Conservation (phyloP, 2,797 vertebrate species). For the Gorsachius magnificus region DNA sequence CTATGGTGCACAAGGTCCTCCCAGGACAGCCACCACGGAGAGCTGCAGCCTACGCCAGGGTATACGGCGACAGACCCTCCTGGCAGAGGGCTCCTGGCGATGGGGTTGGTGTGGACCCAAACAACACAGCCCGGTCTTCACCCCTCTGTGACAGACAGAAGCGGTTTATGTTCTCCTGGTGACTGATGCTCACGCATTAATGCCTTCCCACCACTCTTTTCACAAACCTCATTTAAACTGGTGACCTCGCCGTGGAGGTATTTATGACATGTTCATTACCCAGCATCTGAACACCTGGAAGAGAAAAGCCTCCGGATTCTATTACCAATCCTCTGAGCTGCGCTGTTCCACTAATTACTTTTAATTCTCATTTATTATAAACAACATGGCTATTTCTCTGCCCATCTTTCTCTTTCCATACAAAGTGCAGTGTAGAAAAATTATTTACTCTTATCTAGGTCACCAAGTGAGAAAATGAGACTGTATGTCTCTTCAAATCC, state of each 20-base stretch:
- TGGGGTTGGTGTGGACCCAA: background rate
- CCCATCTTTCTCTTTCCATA: background rate
- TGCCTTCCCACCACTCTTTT: background rate
- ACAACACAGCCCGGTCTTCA: rapidly evolving
- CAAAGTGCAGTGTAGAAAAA: background rate
- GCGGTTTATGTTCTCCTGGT: background rate
- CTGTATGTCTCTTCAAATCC: background rate
- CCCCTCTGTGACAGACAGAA: background rate
- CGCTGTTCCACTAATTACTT: slow-evolving; percentile 22
- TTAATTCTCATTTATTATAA: slow-evolving; percentile 6
- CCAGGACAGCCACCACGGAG: background rate
- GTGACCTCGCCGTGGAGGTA: slow-evolving; percentile 39
- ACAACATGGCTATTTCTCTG: background rate
- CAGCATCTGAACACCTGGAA: slow-evolving; percentile 46
- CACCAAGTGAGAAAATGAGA: background rate
- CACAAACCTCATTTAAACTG: background rate
- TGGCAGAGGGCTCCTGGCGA: background rate
- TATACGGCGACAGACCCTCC: background rate
- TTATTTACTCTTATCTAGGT: background rate
- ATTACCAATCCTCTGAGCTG: slow-evolving; percentile 7
- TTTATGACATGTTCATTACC: slow-evolving; percentile 54
- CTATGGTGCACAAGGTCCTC: background rate
- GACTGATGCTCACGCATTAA: background rate
- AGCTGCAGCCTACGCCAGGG: background rate
- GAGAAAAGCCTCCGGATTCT: slow-evolving; percentile 41